A percentile compares a stretch with the other conserved stretches of the same genome.
phyloP scores from a whole-genome alignment of 2,113 vertebrate genomes.

The Hemiscyllium ocellatum region DNA sequence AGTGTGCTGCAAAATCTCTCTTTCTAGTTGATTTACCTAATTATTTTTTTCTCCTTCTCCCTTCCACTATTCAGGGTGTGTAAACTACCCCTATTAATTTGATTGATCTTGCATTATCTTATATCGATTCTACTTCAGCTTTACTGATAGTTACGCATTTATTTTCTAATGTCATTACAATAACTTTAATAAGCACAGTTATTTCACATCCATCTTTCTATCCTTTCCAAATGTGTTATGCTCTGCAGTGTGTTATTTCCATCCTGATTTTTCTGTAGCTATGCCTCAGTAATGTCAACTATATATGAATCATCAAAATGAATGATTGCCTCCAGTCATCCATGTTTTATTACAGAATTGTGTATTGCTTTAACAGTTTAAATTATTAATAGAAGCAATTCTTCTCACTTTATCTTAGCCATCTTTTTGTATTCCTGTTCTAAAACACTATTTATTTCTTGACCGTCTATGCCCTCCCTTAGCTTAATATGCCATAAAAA shows the following conservation, averaged over 20 bases:
- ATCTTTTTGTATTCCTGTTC: not conserved
- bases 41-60: not conserved
- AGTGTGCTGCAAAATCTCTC: not conserved
- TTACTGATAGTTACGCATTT: not conserved
- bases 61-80: not conserved
- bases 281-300: not conserved
- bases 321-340: not conserved
- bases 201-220: not conserved
- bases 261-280: not conserved
- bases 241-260: not conserved
- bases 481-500: not conserved
- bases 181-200: not conserved
- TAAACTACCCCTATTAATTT: not conserved
- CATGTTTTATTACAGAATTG: constrained; percentile 5
- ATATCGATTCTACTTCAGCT: not conserved
- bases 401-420: not conserved
- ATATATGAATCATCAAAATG: not conserved
- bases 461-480: not conserved
- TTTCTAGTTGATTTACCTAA: not conserved
- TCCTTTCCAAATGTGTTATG: not conserved
- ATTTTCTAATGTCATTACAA: not conserved
- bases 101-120: not conserved
- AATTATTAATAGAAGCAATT: not conserved
- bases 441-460: not conserved
- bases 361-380: not conserved